Evolutionary conservation across 2,113 vertebrate genomes (phyloP).

Genomic region (Odocoileus virginianus): DNA sequence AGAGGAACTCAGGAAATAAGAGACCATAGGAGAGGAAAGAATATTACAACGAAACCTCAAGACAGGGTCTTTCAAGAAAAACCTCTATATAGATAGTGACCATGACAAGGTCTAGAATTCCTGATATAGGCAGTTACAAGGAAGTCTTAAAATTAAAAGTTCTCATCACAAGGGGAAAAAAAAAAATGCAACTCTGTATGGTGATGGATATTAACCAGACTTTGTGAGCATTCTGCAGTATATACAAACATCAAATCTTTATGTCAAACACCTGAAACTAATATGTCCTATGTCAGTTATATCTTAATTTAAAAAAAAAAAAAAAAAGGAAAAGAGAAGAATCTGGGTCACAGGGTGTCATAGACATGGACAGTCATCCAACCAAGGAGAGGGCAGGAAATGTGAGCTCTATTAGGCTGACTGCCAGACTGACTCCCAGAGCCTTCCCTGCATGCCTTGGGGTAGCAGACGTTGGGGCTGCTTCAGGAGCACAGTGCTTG

Average conservation of each 20-base stretch:
- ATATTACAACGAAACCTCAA: neutral
- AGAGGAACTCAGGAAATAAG: neutral
- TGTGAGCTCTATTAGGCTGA: neutral
- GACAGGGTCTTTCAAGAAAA: neutral
- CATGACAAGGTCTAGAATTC: neutral
- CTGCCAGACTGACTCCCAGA: neutral
- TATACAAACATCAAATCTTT: neutral
- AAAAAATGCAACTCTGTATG: neutral
- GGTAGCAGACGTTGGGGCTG: neutral
- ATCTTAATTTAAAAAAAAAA: neutral
- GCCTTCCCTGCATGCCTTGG: neutral
- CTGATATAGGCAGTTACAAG: neutral
- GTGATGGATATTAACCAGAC: neutral
- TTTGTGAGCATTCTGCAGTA: neutral
- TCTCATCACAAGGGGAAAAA: neutral
- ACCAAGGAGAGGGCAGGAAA: neutral
- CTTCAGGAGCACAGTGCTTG: neutral
- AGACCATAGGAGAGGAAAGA: neutral
- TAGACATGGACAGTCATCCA: neutral
- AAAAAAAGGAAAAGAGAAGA: neutral
- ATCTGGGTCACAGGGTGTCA: neutral
- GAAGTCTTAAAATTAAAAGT: neutral
- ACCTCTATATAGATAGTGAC: neutral
- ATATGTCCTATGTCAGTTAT: neutral
- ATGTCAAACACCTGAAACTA: neutral